Evolutionary conservation across 2,888 invertebrate genomes (phyloP).

Genomic region (Ganaspis brasiliensis): DNA sequence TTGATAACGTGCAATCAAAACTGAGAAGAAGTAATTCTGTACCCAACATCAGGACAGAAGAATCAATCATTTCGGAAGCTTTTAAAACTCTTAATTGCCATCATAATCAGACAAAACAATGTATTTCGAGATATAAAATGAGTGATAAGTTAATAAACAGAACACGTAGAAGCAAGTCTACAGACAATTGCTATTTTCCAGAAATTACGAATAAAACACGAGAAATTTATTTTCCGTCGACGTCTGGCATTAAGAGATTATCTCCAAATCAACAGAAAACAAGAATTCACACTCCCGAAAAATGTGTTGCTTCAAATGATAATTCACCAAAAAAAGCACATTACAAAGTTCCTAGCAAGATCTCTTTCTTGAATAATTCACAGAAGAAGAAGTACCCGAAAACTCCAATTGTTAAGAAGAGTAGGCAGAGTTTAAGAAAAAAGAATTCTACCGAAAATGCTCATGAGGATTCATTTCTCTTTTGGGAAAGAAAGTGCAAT

Average conservation of each 20-base stretch:
- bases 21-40: slow-evolving; percentile 22
- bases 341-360: no score
- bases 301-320: no score
- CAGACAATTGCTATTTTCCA: not conserved
- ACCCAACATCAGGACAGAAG: not conserved
- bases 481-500: not conserved
- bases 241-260: not conserved
- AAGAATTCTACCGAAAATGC: not conserved
- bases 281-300: no score
- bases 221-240: not conserved
- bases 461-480: not conserved
- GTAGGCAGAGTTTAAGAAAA: no score
- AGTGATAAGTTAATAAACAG: not conserved
- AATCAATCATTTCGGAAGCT: not conserved
- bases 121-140: not conserved
- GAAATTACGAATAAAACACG: not conserved
- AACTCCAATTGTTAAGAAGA: not conserved
- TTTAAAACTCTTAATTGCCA: no score
- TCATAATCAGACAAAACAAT: not conserved
- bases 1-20: not conserved
- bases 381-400: not conserved
- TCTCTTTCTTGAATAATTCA: not conserved
- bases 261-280: no score
- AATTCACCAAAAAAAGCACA: no score
- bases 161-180: slow-evolving; percentile 16